Evolutionary conservation across 92 coral and sea anemone genomes (phyloP), one percentile per base, ranked within the genome.

Genomic region (Pocillopora meandrina): DNA sequence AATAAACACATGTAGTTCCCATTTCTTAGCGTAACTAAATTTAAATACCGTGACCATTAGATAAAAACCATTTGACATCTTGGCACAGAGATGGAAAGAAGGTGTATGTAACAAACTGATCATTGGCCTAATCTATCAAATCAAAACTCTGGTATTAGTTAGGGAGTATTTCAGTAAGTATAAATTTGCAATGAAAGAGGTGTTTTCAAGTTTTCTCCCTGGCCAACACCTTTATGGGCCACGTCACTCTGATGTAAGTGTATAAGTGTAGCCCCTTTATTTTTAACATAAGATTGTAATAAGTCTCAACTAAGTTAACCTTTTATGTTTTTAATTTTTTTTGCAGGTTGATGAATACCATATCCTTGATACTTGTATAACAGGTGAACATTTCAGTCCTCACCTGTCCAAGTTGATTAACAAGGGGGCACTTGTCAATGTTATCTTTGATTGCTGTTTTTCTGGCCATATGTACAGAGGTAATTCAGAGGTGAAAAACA

Each of bases 311-410:
- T 67, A 20, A 20, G 34, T 67, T 14, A 19, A 16, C 12, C 34
- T 31, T 9, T 23, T 67, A 1, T 18, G 5, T 18, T 19, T 10
- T 26, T 23, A 12, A n/a, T 8, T 74, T 19, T 12, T 79, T 65
- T 16, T 15, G 2, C 15, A 79, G 83, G 62, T 79, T 66, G 49
- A 55, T 21, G 61, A 31, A 7, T 79, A 21, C 71, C 83, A 18
- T 26, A 79, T 79, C 20, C 20, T 49, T 56, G 83, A 79, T 31
- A 19, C 58, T 19, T 79, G 83, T 26, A 79, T 65, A 14, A 79
- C 83, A n/a, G 83, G 83, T 2, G 12, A 66, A 66, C 65, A 79
- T 47, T 79, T 79, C 12, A 79, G 66, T 61, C 83, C 74, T 18
- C 65, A 79, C 26, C 65, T 79, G 2, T 10, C 15, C 10, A 16